Conservation (phyloP, 2,888 invertebrate genomes). For the Lasioglossum oenotherae region DNA sequence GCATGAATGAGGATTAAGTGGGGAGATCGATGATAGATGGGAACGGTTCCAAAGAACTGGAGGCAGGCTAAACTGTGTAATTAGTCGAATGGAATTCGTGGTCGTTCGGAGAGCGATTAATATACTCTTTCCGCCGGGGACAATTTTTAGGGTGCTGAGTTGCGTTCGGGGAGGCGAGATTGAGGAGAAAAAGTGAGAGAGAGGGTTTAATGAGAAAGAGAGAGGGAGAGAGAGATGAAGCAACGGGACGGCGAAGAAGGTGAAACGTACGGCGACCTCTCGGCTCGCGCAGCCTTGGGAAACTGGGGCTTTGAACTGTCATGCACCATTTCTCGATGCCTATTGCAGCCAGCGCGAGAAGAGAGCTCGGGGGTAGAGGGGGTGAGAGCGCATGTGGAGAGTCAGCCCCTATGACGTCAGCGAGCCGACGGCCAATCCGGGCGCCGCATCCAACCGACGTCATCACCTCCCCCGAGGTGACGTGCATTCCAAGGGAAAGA, state of each 20-base stretch:
- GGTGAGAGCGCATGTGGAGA: conserved; percentile 65
- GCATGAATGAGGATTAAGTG: neutral
- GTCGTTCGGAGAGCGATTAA: neutral
- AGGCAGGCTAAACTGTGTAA: conserved; percentile 8
- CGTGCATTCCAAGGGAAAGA: conserved; percentile 77
- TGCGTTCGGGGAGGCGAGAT: neutral
- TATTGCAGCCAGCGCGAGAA: conserved; percentile 68
- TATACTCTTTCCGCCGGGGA: neutral
- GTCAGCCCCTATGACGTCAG: conserved; percentile 80
- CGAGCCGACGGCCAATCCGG: conserved; percentile 78
- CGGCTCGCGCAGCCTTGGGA: conserved; percentile 81
- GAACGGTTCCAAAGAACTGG: conserved; percentile 3
- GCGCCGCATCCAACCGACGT: conserved; percentile 78
- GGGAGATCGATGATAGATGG: neutral
- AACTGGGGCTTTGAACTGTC: conserved; percentile 83
- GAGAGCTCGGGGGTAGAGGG: conserved; percentile 36
- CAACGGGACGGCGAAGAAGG: conserved; percentile 50
- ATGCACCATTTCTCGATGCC: conserved; percentile 80
- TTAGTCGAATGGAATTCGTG: neutral
- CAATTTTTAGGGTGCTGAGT: neutral
- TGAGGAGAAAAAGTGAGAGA: neutral
- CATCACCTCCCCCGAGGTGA: conserved; percentile 80
- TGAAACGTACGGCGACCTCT: conserved; percentile 77
- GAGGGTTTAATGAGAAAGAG: no score
- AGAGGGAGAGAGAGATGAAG: conserved; percentile 23